These are phyloP conservation scores for Orgyia antiqua DNA, from an alignment of 2,888 invertebrate species.

Conservation along the genomic window DNA sequence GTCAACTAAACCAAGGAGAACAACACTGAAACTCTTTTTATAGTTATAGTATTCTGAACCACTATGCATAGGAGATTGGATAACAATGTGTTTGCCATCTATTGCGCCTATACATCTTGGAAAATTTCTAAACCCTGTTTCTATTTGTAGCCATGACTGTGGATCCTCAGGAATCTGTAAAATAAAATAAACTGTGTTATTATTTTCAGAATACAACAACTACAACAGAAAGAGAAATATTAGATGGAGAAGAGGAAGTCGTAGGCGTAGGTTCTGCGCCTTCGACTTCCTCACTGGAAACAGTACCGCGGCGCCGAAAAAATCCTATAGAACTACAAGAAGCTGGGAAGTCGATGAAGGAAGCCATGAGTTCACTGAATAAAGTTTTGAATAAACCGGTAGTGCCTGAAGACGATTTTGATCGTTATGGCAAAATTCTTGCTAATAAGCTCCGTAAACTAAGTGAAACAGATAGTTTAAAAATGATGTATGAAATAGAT, in stretches of 20 bases:
- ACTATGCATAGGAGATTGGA: no score
- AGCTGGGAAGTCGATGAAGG: constrained; percentile 7
- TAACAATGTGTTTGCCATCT: no score
- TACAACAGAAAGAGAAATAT: constrained; percentile 3
- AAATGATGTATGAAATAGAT: constrained; percentile 10
- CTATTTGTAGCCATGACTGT: constrained; percentile 10
- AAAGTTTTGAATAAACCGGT: constrained; percentile 6
- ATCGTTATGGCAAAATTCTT: constrained; percentile 8
- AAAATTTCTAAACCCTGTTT: constrained; percentile 8
- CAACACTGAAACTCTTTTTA: no score
- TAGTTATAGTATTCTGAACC: no score
- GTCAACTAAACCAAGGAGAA: no score
- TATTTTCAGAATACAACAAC: constrained; percentile 3
- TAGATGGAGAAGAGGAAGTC: background rate
- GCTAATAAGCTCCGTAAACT: constrained; percentile 9
- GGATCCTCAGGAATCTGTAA: constrained; percentile 9
- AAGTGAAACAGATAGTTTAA: constrained; percentile 2
- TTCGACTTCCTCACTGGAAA: constrained; percentile 1
- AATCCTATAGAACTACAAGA: constrained; percentile 8
- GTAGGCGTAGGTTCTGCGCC: constrained; percentile 1
- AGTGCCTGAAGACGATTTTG: constrained; percentile 8
- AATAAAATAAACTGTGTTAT: constrained; percentile 1
- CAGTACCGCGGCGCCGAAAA: constrained; percentile 8
- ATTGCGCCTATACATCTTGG: no score
- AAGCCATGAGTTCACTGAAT: constrained; percentile 3